Evolutionary conservation across 2,888 invertebrate genomes (phyloP).

Genomic region (Melanostoma scalare): DNA sequence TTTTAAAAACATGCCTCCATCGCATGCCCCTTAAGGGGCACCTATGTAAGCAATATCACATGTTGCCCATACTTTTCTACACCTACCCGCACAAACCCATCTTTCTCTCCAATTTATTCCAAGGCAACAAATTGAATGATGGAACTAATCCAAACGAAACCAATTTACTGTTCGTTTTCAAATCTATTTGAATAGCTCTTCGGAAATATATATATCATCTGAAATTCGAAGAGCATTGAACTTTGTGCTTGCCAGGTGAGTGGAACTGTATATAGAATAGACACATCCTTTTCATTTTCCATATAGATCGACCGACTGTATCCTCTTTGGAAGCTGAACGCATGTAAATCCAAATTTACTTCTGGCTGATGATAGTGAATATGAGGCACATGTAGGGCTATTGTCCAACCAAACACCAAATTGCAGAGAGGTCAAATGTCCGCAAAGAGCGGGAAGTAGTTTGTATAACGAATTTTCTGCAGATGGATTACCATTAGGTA

Average conservation of each 20-base stretch:
- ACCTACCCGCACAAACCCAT: constrained; percentile 36
- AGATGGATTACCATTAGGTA: constrained; percentile 39
- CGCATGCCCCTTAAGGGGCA: too few species aligned
- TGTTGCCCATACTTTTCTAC: not conserved
- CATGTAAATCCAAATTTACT: too few species aligned
- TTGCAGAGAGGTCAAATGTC: not conserved
- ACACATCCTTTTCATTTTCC: not conserved
- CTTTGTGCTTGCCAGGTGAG: not conserved
- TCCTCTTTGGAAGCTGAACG: not conserved
- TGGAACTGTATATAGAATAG: not conserved
- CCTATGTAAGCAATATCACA: too few species aligned
- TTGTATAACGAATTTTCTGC: constrained; percentile 40
- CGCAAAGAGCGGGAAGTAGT: not conserved
- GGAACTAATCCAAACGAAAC: constrained; percentile 38
- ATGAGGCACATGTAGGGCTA: not conserved
- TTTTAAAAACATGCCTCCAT: too few species aligned
- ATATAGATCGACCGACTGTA: not conserved
- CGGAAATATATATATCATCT: not conserved
- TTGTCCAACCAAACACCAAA: constrained; percentile 4
- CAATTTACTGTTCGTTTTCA: constrained; percentile 18
- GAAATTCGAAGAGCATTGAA: not conserved
- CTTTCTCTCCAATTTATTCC: constrained; percentile 51
- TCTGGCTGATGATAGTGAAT: too few species aligned
- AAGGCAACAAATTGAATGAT: constrained; percentile 40
- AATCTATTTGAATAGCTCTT: constrained; percentile 46